Conservation (phyloP, 1,140 invertebrate genomes). For the Pygmarrhopalites habei region DNA sequence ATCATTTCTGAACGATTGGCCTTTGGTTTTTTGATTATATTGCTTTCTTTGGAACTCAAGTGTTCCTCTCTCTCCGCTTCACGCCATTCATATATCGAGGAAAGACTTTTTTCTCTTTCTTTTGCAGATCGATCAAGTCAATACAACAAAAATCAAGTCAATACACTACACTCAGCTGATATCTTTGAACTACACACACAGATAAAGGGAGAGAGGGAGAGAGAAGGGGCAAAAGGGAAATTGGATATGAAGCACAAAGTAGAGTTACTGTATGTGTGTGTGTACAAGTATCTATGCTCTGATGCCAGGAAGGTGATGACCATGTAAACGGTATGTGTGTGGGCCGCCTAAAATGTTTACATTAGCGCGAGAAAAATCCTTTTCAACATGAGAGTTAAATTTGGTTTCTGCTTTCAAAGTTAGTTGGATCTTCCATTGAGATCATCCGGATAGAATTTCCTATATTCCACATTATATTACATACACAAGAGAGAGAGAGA, state of each 20-base stretch:
- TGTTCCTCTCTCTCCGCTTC: too few relatives aligned
- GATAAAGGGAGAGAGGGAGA: not conserved
- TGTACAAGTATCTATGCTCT: not conserved
- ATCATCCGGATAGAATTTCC: not conserved
- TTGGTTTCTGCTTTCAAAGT: constrained; percentile 16
- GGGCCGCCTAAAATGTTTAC: constrained; percentile 14
- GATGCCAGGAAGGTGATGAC: not conserved
- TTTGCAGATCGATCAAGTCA: too few relatives aligned
- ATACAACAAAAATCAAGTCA: too few relatives aligned
- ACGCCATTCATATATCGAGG: too few relatives aligned
- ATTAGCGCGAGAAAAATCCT: not conserved
- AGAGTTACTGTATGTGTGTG: not conserved
- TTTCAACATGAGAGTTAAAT: constrained; percentile 22
- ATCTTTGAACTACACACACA: too few relatives aligned
- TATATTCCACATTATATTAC: not conserved
- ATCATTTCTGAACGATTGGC: too few relatives aligned
- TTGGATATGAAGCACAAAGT: not conserved
- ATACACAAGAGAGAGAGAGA: not conserved
- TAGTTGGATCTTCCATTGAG: not conserved
- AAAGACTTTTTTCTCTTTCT: too few relatives aligned
- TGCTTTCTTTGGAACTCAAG: too few relatives aligned
- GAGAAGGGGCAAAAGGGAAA: not conserved
- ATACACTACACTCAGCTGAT: too few relatives aligned
- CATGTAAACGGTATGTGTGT: constrained; percentile 14
- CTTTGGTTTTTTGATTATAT: too few relatives aligned